Conservation (phyloP, 2,797 vertebrate species). For the Schizopygopsis pylzovi region DNA sequence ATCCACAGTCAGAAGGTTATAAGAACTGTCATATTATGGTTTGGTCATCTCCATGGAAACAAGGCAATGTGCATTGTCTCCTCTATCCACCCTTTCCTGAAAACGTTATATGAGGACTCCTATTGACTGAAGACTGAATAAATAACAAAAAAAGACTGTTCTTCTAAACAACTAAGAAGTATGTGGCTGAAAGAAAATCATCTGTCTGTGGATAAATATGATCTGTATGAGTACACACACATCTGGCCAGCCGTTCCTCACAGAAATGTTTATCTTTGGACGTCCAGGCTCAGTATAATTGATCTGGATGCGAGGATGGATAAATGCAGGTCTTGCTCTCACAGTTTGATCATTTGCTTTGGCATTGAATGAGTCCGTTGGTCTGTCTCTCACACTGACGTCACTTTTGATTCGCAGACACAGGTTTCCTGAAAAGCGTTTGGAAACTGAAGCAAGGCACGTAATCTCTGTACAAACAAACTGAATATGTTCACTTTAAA, state of each 20-base stretch:
- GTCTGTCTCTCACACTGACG: slow-evolving; percentile 20
- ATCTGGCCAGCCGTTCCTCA: not conserved
- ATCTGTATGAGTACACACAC: not conserved
- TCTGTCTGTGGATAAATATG: not conserved
- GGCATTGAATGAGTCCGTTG: not conserved
- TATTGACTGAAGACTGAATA: not conserved
- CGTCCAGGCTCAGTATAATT: not conserved
- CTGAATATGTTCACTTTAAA: not conserved
- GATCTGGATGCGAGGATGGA: slow-evolving; percentile 13
- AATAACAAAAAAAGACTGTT: not conserved
- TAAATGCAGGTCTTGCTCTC: slow-evolving; percentile 5
- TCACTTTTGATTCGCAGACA: slow-evolving; percentile 22
- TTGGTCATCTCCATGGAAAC: slow-evolving; percentile 58
- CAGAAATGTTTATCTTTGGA: slow-evolving; percentile 17
- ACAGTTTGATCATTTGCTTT: slow-evolving; percentile 15
- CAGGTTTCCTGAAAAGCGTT: not conserved
- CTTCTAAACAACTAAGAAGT: not conserved
- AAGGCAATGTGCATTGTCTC: slow-evolving; percentile 29
- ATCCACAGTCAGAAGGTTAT: slow-evolving; percentile 45
- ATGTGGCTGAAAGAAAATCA: not conserved
- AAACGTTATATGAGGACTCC: slow-evolving; percentile 29
- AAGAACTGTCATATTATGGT: slow-evolving; percentile 52
- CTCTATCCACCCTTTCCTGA: slow-evolving; percentile 10
- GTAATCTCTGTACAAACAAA: not conserved
- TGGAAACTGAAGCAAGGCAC: not conserved